These are phyloP conservation scores for Caenorhabditis angaria DNA, from an alignment of 2,888 invertebrate species.

Conservation along the genomic window DNA sequence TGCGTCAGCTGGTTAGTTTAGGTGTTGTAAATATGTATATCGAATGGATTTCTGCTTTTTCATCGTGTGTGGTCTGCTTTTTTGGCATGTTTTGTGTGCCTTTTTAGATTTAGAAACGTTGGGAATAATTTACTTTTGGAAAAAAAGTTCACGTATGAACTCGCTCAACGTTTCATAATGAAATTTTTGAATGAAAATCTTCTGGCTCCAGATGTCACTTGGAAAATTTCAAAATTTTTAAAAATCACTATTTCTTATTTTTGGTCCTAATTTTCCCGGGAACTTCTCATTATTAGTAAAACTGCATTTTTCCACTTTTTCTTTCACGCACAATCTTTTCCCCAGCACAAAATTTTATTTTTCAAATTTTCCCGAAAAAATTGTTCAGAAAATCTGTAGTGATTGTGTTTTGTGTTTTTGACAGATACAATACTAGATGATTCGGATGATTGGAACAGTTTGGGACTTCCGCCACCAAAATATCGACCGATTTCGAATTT, in stretches of 20 bases:
- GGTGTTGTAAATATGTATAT: conserved; percentile 18
- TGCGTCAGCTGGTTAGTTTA: conserved; percentile 88
- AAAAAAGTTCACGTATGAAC: too few relatives aligned
- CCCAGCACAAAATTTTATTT: too few relatives aligned
- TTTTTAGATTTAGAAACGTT: too few relatives aligned
- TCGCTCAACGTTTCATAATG: too few relatives aligned
- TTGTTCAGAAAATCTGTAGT: background rate
- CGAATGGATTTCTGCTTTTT: conserved; percentile 12
- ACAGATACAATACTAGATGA: conserved; percentile 26
- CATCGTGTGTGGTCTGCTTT: conserved; percentile 11
- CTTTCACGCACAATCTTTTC: too few relatives aligned
- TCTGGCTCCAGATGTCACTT: too few relatives aligned
- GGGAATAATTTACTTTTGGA: too few relatives aligned
- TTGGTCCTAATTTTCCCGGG: too few relatives aligned
- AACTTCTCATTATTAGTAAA: too few relatives aligned
- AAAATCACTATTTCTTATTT: too few relatives aligned
- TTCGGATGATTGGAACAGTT: conserved; percentile 28
- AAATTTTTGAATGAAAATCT: too few relatives aligned
- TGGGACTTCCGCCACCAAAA: conserved; percentile 23
- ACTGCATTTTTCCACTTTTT: conserved; percentile 2
- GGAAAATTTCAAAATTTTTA: too few relatives aligned
- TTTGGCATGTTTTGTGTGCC: conserved; percentile 7
- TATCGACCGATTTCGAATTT: background rate
- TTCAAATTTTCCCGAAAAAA: background rate
- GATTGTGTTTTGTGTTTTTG: conserved; percentile 34